Percentiles rank a stretch among this genome's conserved stretches.
phyloP scores from a whole-genome alignment of 2,113 vertebrate species.

The human (Homo sapiens) region GRCh38 chr13:49596501-49597000 shows the following conservation, averaged over 20 bases:
- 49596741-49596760: neutral
- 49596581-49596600: neutral
- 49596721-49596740: neutral
- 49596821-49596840: no score
- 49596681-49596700: neutral
- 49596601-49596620: neutral
- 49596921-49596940: no score
- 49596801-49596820: no score
- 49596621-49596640: neutral
- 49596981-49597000: no score
- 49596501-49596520: neutral
- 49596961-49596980: no score
- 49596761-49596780: neutral
- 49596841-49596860: no score
- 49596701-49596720: neutral
- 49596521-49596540: neutral
- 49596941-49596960: no score
- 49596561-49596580: neutral
- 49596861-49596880: no score
- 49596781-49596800: neutral
- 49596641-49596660: neutral
- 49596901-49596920: no score
- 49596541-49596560: neutral
- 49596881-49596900: no score
- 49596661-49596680: neutral